Evolutionary conservation across 2,113 vertebrate genomes (phyloP).

Genomic region (Galemys pyrenaicus): DNA sequence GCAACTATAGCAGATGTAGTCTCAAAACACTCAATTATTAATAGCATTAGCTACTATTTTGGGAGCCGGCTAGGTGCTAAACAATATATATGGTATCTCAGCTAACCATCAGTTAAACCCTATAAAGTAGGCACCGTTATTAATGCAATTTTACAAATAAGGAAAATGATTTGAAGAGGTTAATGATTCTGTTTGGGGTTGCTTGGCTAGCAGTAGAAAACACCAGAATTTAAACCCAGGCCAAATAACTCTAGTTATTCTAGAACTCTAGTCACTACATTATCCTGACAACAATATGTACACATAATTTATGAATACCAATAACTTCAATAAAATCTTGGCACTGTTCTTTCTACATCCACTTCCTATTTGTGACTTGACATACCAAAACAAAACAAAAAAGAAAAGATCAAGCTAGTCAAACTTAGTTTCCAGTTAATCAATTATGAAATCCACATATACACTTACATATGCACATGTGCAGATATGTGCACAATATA

Average conservation of each 20-base stretch:
- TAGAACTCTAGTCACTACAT: background rate
- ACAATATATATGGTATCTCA: background rate
- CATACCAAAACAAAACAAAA: background rate
- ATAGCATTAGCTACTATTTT: background rate
- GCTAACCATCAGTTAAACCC: slow-evolving; percentile 15
- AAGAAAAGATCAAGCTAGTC: slow-evolving; percentile 29
- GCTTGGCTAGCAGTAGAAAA: background rate
- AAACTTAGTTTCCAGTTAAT: slow-evolving; percentile 16
- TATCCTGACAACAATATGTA: background rate
- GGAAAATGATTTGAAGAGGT: slow-evolving; percentile 14
- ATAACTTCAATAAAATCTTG: background rate
- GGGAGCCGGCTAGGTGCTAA: background rate
- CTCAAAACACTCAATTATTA: background rate
- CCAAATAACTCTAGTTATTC: background rate
- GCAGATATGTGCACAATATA: background rate
- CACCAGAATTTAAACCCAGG: slow-evolving; percentile 6
- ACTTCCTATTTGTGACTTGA: background rate
- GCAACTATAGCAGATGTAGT: background rate
- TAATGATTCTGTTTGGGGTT: background rate
- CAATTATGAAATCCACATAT: background rate
- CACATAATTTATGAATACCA: background rate
- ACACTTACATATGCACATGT: background rate
- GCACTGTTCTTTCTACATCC: background rate
- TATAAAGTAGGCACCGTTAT: slow-evolving; percentile 18
- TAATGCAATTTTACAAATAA: slow-evolving; percentile 29